phyloP scores from a whole-genome alignment of 2,113 vertebrate species.

The Hydropotes inermis region DNA sequence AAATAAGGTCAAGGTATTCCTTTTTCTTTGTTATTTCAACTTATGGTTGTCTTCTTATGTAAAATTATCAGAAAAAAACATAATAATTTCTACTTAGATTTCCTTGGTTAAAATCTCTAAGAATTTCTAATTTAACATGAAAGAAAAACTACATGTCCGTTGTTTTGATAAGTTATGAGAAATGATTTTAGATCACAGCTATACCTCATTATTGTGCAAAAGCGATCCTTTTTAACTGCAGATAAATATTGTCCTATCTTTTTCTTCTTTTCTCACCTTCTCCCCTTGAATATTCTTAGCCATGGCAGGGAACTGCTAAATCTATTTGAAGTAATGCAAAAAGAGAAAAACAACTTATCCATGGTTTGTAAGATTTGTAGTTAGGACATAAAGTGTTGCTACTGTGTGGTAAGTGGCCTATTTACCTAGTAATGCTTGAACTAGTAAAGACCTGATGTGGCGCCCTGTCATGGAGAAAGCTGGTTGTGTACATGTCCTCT shows the following conservation, averaged over 20 bases:
- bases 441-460: background rate
- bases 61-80: background rate
- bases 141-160: background rate
- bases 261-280: background rate
- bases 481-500: background rate
- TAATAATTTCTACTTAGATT: background rate
- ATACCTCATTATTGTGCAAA: background rate
- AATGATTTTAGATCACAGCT: background rate
- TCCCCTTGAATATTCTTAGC: background rate
- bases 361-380: background rate
- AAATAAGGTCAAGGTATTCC: slow-evolving; percentile 37
- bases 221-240: background rate
- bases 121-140: background rate
- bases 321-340: background rate
- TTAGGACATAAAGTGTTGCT: background rate
- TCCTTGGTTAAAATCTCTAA: background rate
- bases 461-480: background rate
- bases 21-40: background rate
- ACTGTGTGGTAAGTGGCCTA: background rate
- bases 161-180: background rate
- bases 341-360: background rate
- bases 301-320: background rate
- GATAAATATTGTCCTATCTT: background rate
- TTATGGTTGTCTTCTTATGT: background rate
- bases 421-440: background rate